phyloP scores from a whole-genome alignment of 2,888 invertebrate genomes.

The Cosmia pyralina region DNA sequence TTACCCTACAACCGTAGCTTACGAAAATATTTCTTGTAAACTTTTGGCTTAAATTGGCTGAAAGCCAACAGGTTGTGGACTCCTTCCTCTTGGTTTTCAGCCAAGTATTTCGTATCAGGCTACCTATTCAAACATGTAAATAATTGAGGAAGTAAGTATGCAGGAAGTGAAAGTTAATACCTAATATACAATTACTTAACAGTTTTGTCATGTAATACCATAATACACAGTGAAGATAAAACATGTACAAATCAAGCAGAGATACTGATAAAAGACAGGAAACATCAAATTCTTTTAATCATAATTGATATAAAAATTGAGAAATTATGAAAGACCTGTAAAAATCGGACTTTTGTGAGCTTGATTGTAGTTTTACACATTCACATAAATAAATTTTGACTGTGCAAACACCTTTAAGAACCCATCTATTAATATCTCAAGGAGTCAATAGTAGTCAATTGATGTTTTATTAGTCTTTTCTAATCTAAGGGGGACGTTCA shows the following conservation, averaged over 20 bases:
- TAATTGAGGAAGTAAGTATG: constrained; percentile 2
- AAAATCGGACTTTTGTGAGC: not conserved
- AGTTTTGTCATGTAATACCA: constrained; percentile 39
- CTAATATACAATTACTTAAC: constrained; percentile 24
- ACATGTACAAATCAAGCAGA: constrained; percentile 28
- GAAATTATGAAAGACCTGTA: not conserved
- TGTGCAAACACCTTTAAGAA: not conserved
- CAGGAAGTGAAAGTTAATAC: constrained; percentile 32
- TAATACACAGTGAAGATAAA: constrained; percentile 31
- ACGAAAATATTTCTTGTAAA: not conserved
- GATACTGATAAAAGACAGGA: constrained; percentile 22
- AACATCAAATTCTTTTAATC: not conserved
- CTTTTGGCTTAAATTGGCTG: not conserved
- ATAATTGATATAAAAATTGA: not conserved
- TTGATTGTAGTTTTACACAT: not conserved
- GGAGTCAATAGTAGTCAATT: too few species aligned
- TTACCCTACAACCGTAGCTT: not conserved
- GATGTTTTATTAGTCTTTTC: not conserved
- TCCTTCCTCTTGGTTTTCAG: not conserved
- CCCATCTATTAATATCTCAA: too few species aligned
- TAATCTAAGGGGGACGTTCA: too few species aligned
- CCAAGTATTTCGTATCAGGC: constrained; percentile 2
- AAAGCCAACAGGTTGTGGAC: constrained; percentile 1
- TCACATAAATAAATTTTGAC: not conserved
- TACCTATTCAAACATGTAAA: constrained; percentile 4